Conservation (phyloP, 2,888 invertebrate genomes). For the Netelia fuscicornis region DNA sequence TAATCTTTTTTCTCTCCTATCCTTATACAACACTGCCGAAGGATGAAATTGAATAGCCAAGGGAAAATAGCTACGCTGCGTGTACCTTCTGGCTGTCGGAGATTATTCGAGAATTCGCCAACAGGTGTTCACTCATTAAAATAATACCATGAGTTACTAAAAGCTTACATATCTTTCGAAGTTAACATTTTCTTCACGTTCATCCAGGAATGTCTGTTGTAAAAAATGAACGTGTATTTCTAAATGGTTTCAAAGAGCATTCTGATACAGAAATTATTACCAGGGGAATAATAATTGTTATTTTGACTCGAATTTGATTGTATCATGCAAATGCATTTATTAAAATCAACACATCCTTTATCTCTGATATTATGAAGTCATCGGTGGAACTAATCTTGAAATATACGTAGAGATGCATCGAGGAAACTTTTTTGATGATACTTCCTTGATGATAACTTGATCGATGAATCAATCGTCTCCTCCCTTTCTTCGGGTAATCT, state of each 20-base stretch:
- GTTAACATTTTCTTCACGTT: neutral
- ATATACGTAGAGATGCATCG: constrained; percentile 2
- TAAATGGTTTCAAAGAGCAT: too few species aligned
- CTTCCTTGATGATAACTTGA: too few species aligned
- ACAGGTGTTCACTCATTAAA: neutral
- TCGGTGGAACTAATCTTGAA: too few species aligned
- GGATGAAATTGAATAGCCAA: neutral
- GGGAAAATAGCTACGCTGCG: neutral
- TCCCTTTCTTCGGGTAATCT: too few species aligned
- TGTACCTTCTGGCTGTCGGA: neutral
- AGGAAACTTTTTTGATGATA: neutral
- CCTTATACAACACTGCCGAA: neutral
- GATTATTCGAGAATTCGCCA: constrained; percentile 20
- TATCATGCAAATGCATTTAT: too few species aligned
- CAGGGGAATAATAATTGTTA: too few species aligned
- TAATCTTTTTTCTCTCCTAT: neutral
- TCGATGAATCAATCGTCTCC: too few species aligned
- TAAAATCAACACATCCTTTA: too few species aligned
- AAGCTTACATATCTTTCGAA: neutral
- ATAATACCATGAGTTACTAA: neutral
- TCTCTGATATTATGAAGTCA: too few species aligned
- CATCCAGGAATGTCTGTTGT: neutral
- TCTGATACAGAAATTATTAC: too few species aligned
- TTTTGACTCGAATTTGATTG: too few species aligned
- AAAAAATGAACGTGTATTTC: neutral